Conservation (phyloP, 2,888 invertebrate genomes). For the Dynastes grantii region DNA sequence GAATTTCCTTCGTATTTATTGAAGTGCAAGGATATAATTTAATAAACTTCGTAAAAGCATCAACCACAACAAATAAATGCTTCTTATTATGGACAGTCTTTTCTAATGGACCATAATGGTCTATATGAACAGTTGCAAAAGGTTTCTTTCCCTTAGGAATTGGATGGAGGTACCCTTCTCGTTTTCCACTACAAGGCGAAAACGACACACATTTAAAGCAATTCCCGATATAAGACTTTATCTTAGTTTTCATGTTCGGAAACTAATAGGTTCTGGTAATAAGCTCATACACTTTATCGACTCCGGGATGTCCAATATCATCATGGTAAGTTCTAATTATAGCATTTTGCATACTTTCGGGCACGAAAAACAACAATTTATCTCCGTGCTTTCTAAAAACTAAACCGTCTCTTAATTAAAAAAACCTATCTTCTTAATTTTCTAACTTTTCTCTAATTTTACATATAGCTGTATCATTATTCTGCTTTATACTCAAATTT, state of each 20-base stretch:
- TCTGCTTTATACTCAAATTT: constrained; percentile 36
- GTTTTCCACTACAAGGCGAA: constrained; percentile 6
- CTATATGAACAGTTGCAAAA: constrained; percentile 40
- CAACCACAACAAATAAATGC: constrained; percentile 31
- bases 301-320: neutral
- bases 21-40: constrained; percentile 32
- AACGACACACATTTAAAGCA: constrained; percentile 44
- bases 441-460: constrained; percentile 43
- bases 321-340: constrained; percentile 31
- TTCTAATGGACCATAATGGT: constrained; percentile 44
- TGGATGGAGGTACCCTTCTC: constrained; percentile 26
- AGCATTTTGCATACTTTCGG: constrained; percentile 25
- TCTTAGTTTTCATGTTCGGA: constrained; percentile 37
- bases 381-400: constrained; percentile 39
- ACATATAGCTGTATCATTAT: constrained; percentile 28
- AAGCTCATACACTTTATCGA: constrained; percentile 41
- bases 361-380: constrained; percentile 33
- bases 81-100: constrained; percentile 20
- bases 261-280: constrained; percentile 34
- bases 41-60: constrained; percentile 47
- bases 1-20: constrained; percentile 21
- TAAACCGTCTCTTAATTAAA: constrained; percentile 39
- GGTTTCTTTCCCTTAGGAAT: constrained; percentile 37
- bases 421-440: constrained; percentile 33
- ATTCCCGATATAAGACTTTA: constrained; percentile 34